Conservation (phyloP, 1,140 invertebrate species). For the Trichogramma pretiosum region DNA sequence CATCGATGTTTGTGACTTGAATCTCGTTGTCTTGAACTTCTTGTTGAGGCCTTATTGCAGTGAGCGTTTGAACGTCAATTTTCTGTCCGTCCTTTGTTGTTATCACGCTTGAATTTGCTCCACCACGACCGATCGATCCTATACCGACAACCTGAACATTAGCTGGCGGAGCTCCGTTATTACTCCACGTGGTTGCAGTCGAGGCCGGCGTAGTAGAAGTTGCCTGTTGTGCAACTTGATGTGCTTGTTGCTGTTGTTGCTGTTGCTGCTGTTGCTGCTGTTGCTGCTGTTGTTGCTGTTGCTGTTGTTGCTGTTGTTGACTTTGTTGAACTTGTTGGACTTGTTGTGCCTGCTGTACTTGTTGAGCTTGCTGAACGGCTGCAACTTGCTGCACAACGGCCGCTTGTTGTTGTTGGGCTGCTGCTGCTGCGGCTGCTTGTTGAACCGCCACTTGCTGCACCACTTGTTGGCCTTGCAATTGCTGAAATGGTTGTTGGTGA, state of each 20-base stretch:
- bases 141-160: constrained; percentile 44
- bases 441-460: constrained; percentile 40
- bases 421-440: constrained; percentile 30
- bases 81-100: constrained; percentile 44
- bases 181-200: constrained; percentile 39
- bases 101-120: constrained; percentile 30
- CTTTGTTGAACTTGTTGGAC: constrained; percentile 25
- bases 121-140: constrained; percentile 31
- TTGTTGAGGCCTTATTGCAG: constrained; percentile 33
- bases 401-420: constrained; percentile 21
- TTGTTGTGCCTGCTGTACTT: constrained; percentile 36
- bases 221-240: constrained; percentile 38
- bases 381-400: constrained; percentile 38
- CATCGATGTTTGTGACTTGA: constrained; percentile 41
- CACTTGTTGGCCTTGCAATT: constrained; percentile 36
- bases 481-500: too few species aligned
- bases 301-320: constrained; percentile 29
- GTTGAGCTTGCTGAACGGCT: constrained; percentile 30
- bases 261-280: constrained; percentile 43
- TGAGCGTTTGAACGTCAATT: constrained; percentile 39
- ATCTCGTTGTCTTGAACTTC: constrained; percentile 33
- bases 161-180: constrained; percentile 32
- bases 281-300: constrained; percentile 24
- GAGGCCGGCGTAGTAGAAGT: constrained; percentile 37
- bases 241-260: constrained; percentile 38